Percentiles rank a stretch among this genome's conserved stretches.
phyloP scores from a whole-genome alignment of 2,113 vertebrate species.

The Tringa solitaria region DNA sequence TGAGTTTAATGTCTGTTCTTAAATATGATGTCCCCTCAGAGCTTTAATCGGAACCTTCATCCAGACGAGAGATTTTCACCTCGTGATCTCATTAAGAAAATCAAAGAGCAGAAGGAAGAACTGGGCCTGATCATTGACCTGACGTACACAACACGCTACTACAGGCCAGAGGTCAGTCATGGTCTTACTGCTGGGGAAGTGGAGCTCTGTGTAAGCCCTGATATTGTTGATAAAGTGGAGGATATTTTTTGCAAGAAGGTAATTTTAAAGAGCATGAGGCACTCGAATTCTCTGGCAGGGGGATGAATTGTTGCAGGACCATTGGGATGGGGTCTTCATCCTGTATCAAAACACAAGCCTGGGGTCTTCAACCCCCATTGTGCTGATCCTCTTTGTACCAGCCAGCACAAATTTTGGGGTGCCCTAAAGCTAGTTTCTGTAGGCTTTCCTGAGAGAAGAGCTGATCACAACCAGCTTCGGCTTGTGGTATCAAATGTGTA shows the following conservation, averaged over 20 bases:
- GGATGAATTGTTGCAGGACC: background rate
- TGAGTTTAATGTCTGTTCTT: too few species aligned
- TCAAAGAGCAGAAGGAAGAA: conserved; percentile 77
- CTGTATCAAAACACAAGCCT: accelerated
- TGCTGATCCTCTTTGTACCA: background rate
- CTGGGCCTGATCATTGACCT: conserved; percentile 89
- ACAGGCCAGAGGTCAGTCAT: conserved; percentile 74
- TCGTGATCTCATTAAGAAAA: conserved; percentile 76
- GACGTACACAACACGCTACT: conserved; percentile 87
- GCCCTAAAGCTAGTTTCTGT: accelerated
- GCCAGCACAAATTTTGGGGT: background rate
- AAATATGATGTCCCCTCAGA: conserved; percentile 39
- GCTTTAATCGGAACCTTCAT: conserved; percentile 68
- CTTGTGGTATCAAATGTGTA: background rate
- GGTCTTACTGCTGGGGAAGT: accelerated
- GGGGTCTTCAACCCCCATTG: accelerated
- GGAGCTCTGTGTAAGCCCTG: background rate
- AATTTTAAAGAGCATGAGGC: accelerated
- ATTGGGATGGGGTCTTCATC: accelerated
- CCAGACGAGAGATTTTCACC: conserved; percentile 77
- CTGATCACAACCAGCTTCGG: background rate
- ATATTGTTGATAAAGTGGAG: background rate
- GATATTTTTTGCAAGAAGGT: background rate
- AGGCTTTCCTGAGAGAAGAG: background rate
- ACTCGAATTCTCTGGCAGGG: accelerated